Conservation (phyloP, 2,888 invertebrate genomes). For the Drosophila nr. perissopoda region DNA sequence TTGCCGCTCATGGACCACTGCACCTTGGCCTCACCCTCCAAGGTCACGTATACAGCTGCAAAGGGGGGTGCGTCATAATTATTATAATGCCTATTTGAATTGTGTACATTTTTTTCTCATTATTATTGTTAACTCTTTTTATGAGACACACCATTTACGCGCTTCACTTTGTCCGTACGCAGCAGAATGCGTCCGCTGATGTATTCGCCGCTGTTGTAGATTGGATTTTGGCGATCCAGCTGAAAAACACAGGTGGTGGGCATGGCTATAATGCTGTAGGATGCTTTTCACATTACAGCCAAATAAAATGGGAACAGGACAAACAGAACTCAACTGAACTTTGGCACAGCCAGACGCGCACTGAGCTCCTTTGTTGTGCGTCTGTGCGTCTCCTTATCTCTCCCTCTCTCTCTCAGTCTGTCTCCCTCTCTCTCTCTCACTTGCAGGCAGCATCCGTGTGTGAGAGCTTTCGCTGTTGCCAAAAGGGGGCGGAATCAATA, state of each 20-base stretch:
- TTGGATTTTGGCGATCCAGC: slow-evolving; percentile 79
- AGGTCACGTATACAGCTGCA: slow-evolving; percentile 80
- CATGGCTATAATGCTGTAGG: slow-evolving; percentile 55
- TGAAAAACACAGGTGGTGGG: slow-evolving; percentile 82
- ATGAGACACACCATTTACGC: slow-evolving; percentile 76
- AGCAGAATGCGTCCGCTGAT: slow-evolving; percentile 79
- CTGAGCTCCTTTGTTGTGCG: slow-evolving; percentile 66
- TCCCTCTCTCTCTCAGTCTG: slow-evolving; percentile 6
- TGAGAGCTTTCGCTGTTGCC: slow-evolving; percentile 43
- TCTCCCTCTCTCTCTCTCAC: slow-evolving; percentile 1
- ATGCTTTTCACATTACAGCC: slow-evolving; percentile 50
- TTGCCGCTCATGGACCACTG: slow-evolving; percentile 83
- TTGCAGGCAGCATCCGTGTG: slow-evolving; percentile 61
- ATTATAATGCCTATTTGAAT: not conserved
- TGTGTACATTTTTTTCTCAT: not conserved
- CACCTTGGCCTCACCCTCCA: slow-evolving; percentile 83
- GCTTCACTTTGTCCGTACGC: slow-evolving; percentile 79
- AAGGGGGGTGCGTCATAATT: slow-evolving; percentile 10
- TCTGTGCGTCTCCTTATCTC: slow-evolving; percentile 24
- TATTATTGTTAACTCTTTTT: not conserved
- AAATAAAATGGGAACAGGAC: slow-evolving; percentile 10
- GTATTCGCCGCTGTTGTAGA: slow-evolving; percentile 81
- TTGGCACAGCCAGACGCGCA: slow-evolving; percentile 78
- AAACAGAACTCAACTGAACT: slow-evolving; percentile 58
- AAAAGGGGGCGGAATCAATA: slow-evolving; percentile 65